Base-by-base conservation (phyloP, 1,140 invertebrate genomes). In the Heliothis virescens region DNA sequence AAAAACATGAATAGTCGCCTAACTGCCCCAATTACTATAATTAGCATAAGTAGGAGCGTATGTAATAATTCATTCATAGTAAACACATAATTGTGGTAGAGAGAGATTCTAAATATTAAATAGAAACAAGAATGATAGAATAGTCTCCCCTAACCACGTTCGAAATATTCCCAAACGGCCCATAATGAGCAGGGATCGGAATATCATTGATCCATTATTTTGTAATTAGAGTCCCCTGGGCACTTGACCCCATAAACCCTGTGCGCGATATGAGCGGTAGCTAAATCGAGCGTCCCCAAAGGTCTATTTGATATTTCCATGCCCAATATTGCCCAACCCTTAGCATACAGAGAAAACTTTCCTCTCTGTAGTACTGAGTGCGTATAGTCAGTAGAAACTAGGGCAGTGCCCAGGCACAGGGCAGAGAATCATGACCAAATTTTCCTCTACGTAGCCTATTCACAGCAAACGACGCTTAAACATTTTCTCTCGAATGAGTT, bases 341-440 rank as follows among this genome's bases (percentile, higher is more conserved):
- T 29, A 52, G n/a, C 53, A 10, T 72, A 16, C 18, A 47, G 62
- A 62, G 26, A 59, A 75, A 60, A 75, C 57, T 75, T 75, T 75
- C 72, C 72, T 60, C 57, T 48, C 63, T 67, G 48, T 50, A 67
- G 60, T 75, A 48, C 26, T 13, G n/a, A 47, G 55, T 41, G 18
- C 12, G 12, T 60, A 75, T 18, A 50, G 47, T 53, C 55, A 75
- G 34, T 41, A 7, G 4, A 7, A 41, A 41, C 34, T 41, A 41
- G 34, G 34, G 34, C 5, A 9, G 34, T 41, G 34, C 34, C 34
- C 34, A 41, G 34, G 34, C 5, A 9, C 34, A 41, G 34, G 34
- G 34, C 5, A 41, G 5, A 41, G 34, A 41, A 7, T 41, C 34
- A 41, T 9, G 34, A 41, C 34, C 34, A 41, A 41, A 9, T 41